Percentiles rank a stretch among this genome's conserved stretches.
phyloP scores from a whole-genome alignment of 2,113 vertebrate genomes.

The Lontra canadensis region DNA sequence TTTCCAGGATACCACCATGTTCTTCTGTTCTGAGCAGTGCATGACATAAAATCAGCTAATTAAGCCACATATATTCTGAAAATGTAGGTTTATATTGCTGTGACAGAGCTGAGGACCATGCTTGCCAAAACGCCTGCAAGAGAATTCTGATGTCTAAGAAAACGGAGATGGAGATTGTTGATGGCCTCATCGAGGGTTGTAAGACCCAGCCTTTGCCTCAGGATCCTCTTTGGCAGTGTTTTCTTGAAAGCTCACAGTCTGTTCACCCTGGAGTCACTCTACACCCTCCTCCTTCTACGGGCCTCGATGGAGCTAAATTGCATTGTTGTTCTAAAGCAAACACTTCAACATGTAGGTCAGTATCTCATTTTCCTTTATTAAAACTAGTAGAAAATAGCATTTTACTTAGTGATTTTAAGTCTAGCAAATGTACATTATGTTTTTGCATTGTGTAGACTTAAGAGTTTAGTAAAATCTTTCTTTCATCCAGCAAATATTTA shows the following conservation, averaged over 20 bases:
- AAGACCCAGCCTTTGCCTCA: slow-evolving; percentile 96
- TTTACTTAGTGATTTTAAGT: slow-evolving; percentile 41
- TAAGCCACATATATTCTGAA: slow-evolving; percentile 40
- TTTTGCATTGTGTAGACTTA: neutral
- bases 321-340: slow-evolving; percentile 99
- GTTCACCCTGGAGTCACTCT: slow-evolving; percentile 90
- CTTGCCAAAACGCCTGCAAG: slow-evolving; percentile 94
- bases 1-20: neutral
- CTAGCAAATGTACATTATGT: neutral
- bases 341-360: slow-evolving; percentile 95
- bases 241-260: slow-evolving; percentile 93
- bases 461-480: slow-evolving; percentile 15
- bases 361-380: slow-evolving; percentile 67
- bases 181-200: slow-evolving; percentile 94
- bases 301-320: slow-evolving; percentile 96
- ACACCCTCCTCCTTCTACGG: slow-evolving; percentile 91
- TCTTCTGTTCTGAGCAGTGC: slow-evolving; percentile 2
- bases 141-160: slow-evolving; percentile 96
- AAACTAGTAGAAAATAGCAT: slow-evolving; percentile 34
- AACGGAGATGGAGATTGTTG: slow-evolving; percentile 98
- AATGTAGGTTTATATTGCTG: slow-evolving; percentile 96
- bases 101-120: slow-evolving; percentile 94
- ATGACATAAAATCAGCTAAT: slow-evolving; percentile 18
- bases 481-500: slow-evolving; percentile 17
- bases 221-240: slow-evolving; percentile 99